phyloP scores from a whole-genome alignment of 2,113 vertebrate genomes.

The Lophius piscatorius region DNA sequence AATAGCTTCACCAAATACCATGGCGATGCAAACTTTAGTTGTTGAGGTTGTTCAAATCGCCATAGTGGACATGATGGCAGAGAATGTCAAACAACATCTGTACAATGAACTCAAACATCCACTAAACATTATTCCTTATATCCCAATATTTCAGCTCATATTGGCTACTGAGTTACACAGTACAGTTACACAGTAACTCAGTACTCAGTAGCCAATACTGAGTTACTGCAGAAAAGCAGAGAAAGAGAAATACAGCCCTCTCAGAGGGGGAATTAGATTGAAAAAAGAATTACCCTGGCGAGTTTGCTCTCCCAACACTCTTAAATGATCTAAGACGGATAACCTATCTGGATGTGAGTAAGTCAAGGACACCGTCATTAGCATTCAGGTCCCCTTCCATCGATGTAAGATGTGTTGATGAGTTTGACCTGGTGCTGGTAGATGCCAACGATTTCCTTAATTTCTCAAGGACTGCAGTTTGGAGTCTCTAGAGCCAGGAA shows the following conservation, averaged over 20 bases:
- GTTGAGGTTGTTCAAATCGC: no score
- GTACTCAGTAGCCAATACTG: no score
- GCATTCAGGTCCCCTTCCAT: slow-evolving; percentile 62
- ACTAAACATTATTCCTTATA: no score
- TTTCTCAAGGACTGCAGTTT: slow-evolving; percentile 56
- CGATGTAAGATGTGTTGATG: slow-evolving; percentile 62
- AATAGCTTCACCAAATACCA: no score
- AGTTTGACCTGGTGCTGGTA: slow-evolving; percentile 70
- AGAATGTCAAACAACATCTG: no score
- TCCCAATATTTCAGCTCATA: no score
- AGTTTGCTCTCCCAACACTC: slow-evolving; percentile 14
- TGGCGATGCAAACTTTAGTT: no score
- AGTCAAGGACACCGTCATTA: slow-evolving; percentile 70
- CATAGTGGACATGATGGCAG: no score
- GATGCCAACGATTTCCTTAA: slow-evolving; percentile 61
- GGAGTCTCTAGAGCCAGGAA: slow-evolving; percentile 35
- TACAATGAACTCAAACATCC: no score
- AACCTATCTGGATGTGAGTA: slow-evolving; percentile 34
- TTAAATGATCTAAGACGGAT: slow-evolving; percentile 49
- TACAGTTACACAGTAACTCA: no score
- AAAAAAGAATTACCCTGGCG: slow-evolving; percentile 33
- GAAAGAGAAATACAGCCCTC: no score
- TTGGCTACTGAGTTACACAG: background rate
- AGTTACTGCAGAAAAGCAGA: slow-evolving; percentile 56
- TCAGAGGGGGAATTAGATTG: no score